These are phyloP conservation scores for human DNA, from an alignment of 2,113 vertebrate genomes.

Conservation along the genomic window GRCh38 chr1:80990501-80991000, in stretches of 20 bases:
- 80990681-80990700: conserved; percentile 47
- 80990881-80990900: neutral
- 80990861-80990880: neutral
- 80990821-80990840: neutral
- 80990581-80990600: conserved; percentile 78
- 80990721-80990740: conserved; percentile 43
- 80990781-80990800: neutral
- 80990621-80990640: conserved; percentile 63
- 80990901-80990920: neutral
- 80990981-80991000: neutral
- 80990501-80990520: conserved; percentile 76
- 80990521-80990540: conserved; percentile 78
- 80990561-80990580: conserved; percentile 75
- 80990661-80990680: conserved; percentile 54
- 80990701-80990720: conserved; percentile 56
- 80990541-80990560: conserved; percentile 58
- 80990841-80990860: neutral
- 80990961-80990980: neutral
- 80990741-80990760: neutral
- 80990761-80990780: neutral
- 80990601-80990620: conserved; percentile 69
- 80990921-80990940: neutral
- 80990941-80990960: neutral
- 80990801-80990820: neutral
- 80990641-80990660: conserved; percentile 47